These are phyloP conservation scores for Noctuana brunneofusca DNA, from an alignment of 2,888 invertebrate genomes.

Conservation along the genomic window DNA sequence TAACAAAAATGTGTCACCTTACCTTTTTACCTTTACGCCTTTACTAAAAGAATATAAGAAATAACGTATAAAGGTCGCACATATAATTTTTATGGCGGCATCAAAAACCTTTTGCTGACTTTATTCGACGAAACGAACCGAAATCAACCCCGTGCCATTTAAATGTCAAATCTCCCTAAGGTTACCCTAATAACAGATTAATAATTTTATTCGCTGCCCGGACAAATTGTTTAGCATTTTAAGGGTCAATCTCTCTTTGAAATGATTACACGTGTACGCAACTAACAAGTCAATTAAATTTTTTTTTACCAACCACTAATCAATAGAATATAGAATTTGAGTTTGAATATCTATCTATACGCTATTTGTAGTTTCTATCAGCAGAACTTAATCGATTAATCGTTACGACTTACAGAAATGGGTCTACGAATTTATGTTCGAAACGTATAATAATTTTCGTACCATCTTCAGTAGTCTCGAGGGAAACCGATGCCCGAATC, in stretches of 20 bases:
- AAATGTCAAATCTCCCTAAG: constrained; percentile 31
- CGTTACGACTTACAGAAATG: constrained; percentile 16
- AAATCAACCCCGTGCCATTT: constrained; percentile 32
- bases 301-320: too few relatives aligned
- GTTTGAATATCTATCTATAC: too few relatives aligned
- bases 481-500: constrained; percentile 30
- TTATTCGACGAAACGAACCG: constrained; percentile 26
- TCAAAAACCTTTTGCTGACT: constrained; percentile 25
- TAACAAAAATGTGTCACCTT: neutral
- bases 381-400: neutral
- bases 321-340: too few relatives aligned
- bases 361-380: neutral
- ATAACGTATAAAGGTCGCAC: constrained; percentile 23
- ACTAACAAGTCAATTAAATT: too few relatives aligned
- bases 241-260: neutral
- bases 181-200: constrained; percentile 26
- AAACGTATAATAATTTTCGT: constrained; percentile 10
- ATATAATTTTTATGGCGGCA: constrained; percentile 21
- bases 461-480: constrained; percentile 18
- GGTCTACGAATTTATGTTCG: constrained; percentile 10
- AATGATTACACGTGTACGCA: neutral
- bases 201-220: constrained; percentile 15
- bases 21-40: too few relatives aligned
- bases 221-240: constrained; percentile 24
- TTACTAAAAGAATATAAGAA: neutral